Percentiles rank a stretch among this genome's conserved stretches.
phyloP scores from a whole-genome alignment of 2,113 vertebrate species.

The Eublepharis macularius region DNA sequence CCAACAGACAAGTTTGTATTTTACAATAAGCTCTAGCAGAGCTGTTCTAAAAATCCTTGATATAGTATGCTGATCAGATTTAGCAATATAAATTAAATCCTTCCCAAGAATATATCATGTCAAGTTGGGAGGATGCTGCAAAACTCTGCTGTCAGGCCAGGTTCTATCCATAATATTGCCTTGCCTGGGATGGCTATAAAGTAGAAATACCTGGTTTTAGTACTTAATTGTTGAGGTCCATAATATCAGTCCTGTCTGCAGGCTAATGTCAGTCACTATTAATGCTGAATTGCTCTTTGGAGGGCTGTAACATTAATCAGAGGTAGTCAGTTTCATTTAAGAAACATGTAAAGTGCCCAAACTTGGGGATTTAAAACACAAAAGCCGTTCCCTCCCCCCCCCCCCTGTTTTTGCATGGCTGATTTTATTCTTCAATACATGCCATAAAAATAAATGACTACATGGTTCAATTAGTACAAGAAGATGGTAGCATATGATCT shows the following conservation, averaged over 20 bases:
- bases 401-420: no score
- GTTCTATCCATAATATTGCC: neutral
- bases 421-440: neutral
- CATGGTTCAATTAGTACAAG: neutral
- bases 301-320: conserved; percentile 11
- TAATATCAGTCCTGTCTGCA: neutral
- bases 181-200: neutral
- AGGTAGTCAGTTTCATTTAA: neutral
- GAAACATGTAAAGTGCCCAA: neutral
- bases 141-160: neutral
- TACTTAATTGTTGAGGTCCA: neutral
- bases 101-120: neutral
- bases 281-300: neutral
- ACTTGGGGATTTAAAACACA: neutral
- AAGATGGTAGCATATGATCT: neutral
- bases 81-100: neutral
- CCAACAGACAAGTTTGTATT: neutral
- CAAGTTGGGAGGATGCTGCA: neutral
- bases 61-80: neutral
- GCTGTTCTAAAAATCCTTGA: neutral
- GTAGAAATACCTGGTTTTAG: neutral
- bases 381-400: no score
- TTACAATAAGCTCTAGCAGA: neutral
- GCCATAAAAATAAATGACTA: neutral
- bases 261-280: neutral